Evolutionary conservation across 2,797 vertebrate species (phyloP), one percentile per base, ranked within the genome.

Genomic region (Sebastes minor): DNA sequence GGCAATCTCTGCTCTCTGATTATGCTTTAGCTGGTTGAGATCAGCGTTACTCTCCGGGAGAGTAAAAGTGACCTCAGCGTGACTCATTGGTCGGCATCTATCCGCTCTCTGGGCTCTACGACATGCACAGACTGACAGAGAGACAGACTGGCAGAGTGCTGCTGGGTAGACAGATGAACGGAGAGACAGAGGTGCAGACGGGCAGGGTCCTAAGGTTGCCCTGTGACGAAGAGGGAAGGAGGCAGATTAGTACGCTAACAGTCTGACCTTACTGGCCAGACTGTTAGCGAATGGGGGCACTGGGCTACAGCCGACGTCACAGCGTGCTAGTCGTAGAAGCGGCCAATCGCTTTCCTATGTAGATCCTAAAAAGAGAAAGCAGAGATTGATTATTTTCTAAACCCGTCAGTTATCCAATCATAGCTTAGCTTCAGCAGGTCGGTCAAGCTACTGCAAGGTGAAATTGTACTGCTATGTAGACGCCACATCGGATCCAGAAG

Each of bases 301-400:
- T 78, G 84, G 79, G 66, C 70, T 70, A 35, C 42, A 76, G 86
- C 71, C 73, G 56, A 60, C 25, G 46, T 96, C 93, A 96, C 94
- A 95, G 94, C 2, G 94, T 91, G 83, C 93, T 94, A 27, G 94
- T 91, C 67, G 95, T 94, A 14, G 95, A 96, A 64, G 94, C 88
- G 1, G 95, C 95, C 92, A 96, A 83, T 71, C 95, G 90, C 75
- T 96, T 95, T 65, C 95, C 95, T 57, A 96, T 95, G 92, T 95
- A 96, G 88, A 96, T 94, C 86, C 95, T 96, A 82, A 63, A 89
- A 86, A 74, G 25, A 78, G 13, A 67, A 64, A 80, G 20, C 0
- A 46, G 35, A 11, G 62, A 38, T 61, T 23, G 38, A 46, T 14
- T 2, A 63, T 42, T 53, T 5, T 2, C 10, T 11, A 32, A 76